phyloP scores from a whole-genome alignment of 2,797 vertebrate species.

The Mallotus villosus region DNA sequence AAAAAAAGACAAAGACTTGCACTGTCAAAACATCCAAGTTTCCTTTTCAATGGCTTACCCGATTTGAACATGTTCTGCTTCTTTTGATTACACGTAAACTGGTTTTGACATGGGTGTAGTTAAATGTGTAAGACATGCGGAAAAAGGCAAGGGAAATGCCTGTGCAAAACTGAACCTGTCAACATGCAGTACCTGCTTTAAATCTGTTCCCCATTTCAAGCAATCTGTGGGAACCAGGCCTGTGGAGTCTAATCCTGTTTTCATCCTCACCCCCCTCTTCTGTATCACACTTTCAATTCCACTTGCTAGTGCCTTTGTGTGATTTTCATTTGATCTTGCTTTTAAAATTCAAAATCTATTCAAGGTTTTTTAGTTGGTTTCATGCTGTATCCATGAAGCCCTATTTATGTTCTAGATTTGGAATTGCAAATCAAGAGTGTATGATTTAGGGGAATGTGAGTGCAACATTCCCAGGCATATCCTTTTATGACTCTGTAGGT shows the following conservation, averaged over 20 bases:
- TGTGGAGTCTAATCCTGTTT: conserved; percentile 84
- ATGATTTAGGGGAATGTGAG: conserved; percentile 65
- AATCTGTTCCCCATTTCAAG: conserved; percentile 80
- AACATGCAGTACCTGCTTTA: conserved; percentile 82
- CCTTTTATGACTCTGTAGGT: conserved; percentile 71
- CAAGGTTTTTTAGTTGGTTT: conserved; percentile 76
- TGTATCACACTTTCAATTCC: conserved; percentile 86
- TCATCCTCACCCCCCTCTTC: conserved; percentile 78
- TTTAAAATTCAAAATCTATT: conserved; percentile 86
- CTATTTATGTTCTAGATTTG: conserved; percentile 76
- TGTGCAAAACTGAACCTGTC: conserved; percentile 73
- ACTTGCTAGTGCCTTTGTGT: conserved; percentile 81
- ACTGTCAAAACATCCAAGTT: conserved; percentile 78
- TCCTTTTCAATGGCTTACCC: conserved; percentile 70
- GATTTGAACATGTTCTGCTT: conserved; percentile 77
- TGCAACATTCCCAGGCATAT: conserved; percentile 68
- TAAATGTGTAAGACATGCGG: conserved; percentile 77
- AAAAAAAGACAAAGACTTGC: conserved; percentile 63
- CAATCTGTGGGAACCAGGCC: conserved; percentile 85
- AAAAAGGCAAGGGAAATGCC: conserved; percentile 44
- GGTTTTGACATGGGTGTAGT: conserved; percentile 79
- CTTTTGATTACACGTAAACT: conserved; percentile 83
- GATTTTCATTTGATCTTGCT: conserved; percentile 84
- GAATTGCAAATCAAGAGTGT: conserved; percentile 75
- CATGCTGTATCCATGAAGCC: conserved; percentile 71